Base-by-base conservation (phyloP, 2,888 invertebrate species). In the Lepidocyrtoides sp. region DNA sequence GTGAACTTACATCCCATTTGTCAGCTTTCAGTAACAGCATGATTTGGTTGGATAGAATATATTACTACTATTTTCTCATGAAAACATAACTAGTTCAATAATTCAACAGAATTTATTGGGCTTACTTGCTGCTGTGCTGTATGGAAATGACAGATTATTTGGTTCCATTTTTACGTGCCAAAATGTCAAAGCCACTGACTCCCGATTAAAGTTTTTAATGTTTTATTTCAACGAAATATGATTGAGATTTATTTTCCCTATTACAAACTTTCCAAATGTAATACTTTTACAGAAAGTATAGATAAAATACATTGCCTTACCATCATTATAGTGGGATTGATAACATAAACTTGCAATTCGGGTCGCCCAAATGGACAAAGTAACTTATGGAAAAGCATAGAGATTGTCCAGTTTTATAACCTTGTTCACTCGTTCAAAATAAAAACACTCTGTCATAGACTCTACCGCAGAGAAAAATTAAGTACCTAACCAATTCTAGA, bases 121-220 rank as follows among this genome's bases (percentile, higher is more conserved):
- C 48, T 32, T 72, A 44, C 20, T 36, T 10, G n/a, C n/a, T n/a
- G n/a, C n/a, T n/a, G n/a, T 57, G 2, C 2, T 20, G 63, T 41
- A 57, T 89, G 88, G 41, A 51, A 82, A 69, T 89, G 88, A 89
- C 88, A 89, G 81, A 69, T 48, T 89, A 72, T 23, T 69, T 81
- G 26, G 17, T 10, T 32, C 20, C 41, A 41, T 66, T 57, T 81
- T 72, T 89, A 36, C 17, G 54, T 79, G 54, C 54, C 57, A 79
- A 79, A 79, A 54, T 36, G 79, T 79, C 75, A 75, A 17, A 23
- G 14, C 20, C 75, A 75, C 48, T 23, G 23, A 75, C 75, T 48
- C 26, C 26, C 26, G 44, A 20, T 72, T 72, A 26, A 44, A 48
- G 48, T 48, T 75, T 75, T 10, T 75, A 75, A 75, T 75, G 75